Evolutionary conservation across 1,140 invertebrate species (phyloP), one percentile per base, ranked within the genome.

Genomic region (Procambarus virginalis): DNA sequence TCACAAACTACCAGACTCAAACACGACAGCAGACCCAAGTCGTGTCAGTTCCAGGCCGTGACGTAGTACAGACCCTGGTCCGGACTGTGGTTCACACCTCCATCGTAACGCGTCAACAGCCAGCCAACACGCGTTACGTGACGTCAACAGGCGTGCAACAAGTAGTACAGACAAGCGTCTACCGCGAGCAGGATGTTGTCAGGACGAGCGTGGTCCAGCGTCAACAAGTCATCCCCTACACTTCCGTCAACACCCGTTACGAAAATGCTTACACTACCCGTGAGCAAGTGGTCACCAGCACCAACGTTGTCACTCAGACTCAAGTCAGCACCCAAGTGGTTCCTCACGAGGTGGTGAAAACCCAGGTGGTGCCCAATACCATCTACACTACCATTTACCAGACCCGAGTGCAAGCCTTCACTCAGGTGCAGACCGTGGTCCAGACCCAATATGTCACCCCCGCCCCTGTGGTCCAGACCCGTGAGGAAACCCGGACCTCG

Each of bases 21-120:
- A 22, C 55, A 5, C 48, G 22, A 8, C 80, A 83, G 34, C 79
- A 84, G 48, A 89, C 86, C 9, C 70, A n/a, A 12, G 70, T 83
- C 22, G 68, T 76, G 17, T 73, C 86, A 2, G 2, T 89, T 34
- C 86, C 80, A 8, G 86, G 86, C 14, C 79, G 14, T 45, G 45
- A 75, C 46, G 68, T 83, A n/a, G 79, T 83, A 6, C 79, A 17
- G 14, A 89, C 86, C 22, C 79, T 80, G 3, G 86, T 89, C 6
- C 86, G 77, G 80, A 89, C 86, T 46, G 80, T 89, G 10, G 80
- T 89, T 68, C 86, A 89, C 20, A 89, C 86, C 51, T 89, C 86
- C n/a, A 45, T 89, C 6, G 73, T 89, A 22, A 76, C 80, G 6
- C 68, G 58, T 45, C 64, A 76, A 49, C 80, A 83, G 60, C 86